phyloP scores from a whole-genome alignment of 2,888 invertebrate species.

The Melanotus villosus region DNA sequence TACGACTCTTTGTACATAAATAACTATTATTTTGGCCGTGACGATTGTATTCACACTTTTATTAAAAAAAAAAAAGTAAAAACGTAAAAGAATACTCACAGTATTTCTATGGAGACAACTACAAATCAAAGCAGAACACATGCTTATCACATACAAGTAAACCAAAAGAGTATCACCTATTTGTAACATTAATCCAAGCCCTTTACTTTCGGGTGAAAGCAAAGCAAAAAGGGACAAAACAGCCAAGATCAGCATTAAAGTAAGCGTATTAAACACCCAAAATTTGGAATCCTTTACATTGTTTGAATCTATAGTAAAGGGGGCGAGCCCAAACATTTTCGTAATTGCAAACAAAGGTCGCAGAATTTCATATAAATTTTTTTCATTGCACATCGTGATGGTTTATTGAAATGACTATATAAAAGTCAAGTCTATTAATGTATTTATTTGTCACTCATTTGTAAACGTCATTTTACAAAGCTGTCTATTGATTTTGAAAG shows the following conservation, averaged over 20 bases:
- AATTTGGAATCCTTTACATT: not conserved
- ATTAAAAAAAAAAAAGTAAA: no score
- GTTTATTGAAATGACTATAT: no score
- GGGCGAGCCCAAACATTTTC: slow-evolving; percentile 21
- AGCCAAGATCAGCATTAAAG: not conserved
- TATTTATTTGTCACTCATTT: no score
- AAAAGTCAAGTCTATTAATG: no score
- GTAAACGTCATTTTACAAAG: no score
- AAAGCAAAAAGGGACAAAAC: slow-evolving; percentile 10
- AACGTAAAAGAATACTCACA: not conserved
- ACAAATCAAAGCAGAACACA: not conserved
- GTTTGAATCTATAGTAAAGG: slow-evolving; percentile 2
- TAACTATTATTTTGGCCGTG: no score
- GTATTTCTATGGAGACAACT: not conserved
- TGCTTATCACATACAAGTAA: slow-evolving; percentile 7
- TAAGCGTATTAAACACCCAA: not conserved
- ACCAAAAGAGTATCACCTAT: slow-evolving; percentile 12
- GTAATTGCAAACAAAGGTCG: not conserved
- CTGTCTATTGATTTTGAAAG: no score
- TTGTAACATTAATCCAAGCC: slow-evolving; percentile 13
- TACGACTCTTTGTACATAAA: no score
- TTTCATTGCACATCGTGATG: no score
- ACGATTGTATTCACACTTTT: no score
- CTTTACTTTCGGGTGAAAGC: not conserved
- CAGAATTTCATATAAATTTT: no score